Evolutionary conservation across 1,140 invertebrate species (phyloP), one percentile per base, ranked within the genome.

Genomic region (Contarinia nasturtii): DNA sequence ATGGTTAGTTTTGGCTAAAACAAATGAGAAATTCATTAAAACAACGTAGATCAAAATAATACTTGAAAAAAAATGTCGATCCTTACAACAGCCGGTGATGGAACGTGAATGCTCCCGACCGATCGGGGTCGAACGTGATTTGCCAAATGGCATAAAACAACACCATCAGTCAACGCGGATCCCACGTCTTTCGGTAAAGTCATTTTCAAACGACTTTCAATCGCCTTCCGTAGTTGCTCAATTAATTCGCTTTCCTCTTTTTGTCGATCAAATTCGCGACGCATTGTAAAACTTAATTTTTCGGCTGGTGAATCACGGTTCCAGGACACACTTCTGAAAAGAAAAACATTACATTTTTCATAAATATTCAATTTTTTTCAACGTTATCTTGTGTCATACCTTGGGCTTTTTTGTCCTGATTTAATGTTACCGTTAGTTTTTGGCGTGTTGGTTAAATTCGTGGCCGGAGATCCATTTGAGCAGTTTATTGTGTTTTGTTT

Each of bases 51-150:
- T 19, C 3, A 7, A 4, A 17, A 12, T 10, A 18, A 22, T 5
- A 20, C 12, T 44, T 41, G 15, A 8, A 41, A 10, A 41, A 44
- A 44, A 12, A 44, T 19, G 2, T 18, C 18, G 14, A 33, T 42
- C 70, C 78, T 78, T 67, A 93, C 89, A 74, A 91, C 87, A 57
- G 87, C 84, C 47, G 87, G 82, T 50, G 88, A 93, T 52, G 90
- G 89, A 57, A 95, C 90, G 69, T 93, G 89, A 49, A 95, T 92
- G 58, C 84, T 91, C 44, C 83, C 82, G 34, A 95, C 88, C 42
- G 89, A 80, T 54, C 86, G 72, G 12, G 90, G 87, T 53, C 79
- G 75, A 49, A 95, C 83, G 61, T 90, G 82, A 63, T 94, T 94
- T 33, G 88, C 89, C 49, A 95, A 70, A 67, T 95, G 90, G 63